phyloP scores from a whole-genome alignment of 2,888 invertebrate species.

The Campoletis raptor region DNA sequence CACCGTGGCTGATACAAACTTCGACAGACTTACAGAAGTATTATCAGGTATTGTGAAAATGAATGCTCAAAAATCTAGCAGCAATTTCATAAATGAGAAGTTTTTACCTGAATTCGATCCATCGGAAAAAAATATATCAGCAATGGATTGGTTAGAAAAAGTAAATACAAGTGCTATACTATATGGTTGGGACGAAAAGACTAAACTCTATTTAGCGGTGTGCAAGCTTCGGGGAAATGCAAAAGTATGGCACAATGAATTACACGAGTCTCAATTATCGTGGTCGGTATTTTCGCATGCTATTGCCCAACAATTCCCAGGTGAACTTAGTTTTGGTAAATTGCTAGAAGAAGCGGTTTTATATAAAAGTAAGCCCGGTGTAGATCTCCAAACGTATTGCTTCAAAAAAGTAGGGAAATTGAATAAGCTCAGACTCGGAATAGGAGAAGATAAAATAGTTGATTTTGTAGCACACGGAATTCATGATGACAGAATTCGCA shows the following conservation, averaged over 20 bases:
- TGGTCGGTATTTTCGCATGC: constrained; percentile 63
- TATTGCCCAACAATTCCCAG: constrained; percentile 62
- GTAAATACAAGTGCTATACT: constrained; percentile 50
- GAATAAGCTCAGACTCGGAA: constrained; percentile 61
- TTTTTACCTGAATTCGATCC: constrained; percentile 70
- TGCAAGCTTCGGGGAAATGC: constrained; percentile 62
- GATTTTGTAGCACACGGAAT: constrained; percentile 64
- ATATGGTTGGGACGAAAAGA: constrained; percentile 64
- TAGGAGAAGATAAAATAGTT: constrained; percentile 60
- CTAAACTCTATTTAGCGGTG: constrained; percentile 62
- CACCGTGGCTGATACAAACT: constrained; percentile 6
- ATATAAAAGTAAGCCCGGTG: constrained; percentile 56
- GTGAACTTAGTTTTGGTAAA: constrained; percentile 62
- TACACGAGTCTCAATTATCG: constrained; percentile 40
- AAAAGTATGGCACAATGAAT: constrained; percentile 68
- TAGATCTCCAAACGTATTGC: constrained; percentile 62
- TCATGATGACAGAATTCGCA: too few relatives aligned
- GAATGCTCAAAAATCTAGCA: constrained; percentile 41
- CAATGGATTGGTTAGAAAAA: constrained; percentile 65
- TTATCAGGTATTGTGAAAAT: constrained; percentile 55
- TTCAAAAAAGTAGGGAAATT: constrained; percentile 62
- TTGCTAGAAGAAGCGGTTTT: constrained; percentile 42
- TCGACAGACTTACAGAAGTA: constrained; percentile 55
- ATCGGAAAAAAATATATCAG: constrained; percentile 39
- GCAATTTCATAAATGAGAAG: constrained; percentile 67